Evolutionary conservation across 2,797 vertebrate species (phyloP).

Genomic region (Ispidina lecontei): DNA sequence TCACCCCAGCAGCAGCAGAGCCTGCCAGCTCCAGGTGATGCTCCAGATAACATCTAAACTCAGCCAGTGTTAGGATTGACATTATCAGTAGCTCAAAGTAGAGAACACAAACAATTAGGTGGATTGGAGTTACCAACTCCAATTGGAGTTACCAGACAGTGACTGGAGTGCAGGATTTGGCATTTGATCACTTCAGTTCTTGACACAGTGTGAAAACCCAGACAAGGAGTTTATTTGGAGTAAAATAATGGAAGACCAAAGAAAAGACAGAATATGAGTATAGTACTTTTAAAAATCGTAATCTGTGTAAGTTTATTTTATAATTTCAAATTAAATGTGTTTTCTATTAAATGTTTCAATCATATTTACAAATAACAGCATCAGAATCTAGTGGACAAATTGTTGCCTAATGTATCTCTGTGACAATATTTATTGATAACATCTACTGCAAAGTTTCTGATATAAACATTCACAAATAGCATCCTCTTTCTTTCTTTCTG

Average conservation of each 20-base stretch:
- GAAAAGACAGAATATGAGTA: background rate
- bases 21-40: background rate
- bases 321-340: background rate
- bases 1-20: background rate
- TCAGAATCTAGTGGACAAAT: background rate
- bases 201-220: background rate
- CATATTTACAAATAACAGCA: background rate
- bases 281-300: background rate
- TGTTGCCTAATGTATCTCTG: background rate
- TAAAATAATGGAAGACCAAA: background rate
- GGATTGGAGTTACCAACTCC: background rate
- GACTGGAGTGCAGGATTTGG: background rate
- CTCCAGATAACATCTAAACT: background rate
- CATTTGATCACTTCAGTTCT: background rate
- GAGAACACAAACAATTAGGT: background rate
- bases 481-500: background rate
- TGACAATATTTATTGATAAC: background rate
- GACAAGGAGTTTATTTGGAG: background rate
- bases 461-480: background rate
- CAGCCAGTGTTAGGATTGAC: background rate
- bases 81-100: background rate
- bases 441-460: background rate
- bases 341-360: background rate
- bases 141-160: background rate
- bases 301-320: background rate